A percentile compares a stretch with the other conserved stretches of the same genome.
phyloP scores from a whole-genome alignment of 2,113 vertebrate species.

The Charina bottae region DNA sequence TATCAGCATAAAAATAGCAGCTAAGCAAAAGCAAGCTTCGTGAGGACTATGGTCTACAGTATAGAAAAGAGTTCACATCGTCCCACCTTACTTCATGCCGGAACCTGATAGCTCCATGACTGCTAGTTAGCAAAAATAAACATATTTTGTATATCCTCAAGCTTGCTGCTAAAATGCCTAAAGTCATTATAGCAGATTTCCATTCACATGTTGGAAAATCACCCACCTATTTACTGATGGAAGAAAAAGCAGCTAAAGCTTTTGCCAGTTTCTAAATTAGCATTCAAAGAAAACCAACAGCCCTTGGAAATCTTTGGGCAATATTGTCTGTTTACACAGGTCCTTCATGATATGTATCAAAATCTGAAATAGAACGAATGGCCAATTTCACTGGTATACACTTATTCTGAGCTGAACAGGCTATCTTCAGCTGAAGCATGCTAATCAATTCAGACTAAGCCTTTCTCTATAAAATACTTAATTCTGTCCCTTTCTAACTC shows the following conservation, averaged over 20 bases:
- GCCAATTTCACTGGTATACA: conserved; percentile 62
- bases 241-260: conserved; percentile 51
- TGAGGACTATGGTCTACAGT: neutral
- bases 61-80: neutral
- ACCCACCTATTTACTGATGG: neutral
- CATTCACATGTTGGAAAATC: neutral
- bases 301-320: conserved; percentile 62
- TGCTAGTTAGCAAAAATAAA: neutral
- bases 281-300: conserved; percentile 66
- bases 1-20: neutral
- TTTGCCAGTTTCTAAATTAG: conserved; percentile 60
- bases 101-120: neutral
- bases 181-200: neutral
- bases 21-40: neutral
- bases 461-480: conserved; percentile 35
- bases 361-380: conserved; percentile 59
- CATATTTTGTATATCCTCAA: neutral
- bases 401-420: conserved; percentile 37
- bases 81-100: neutral
- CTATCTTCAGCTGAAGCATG: conserved; percentile 59
- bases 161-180: neutral
- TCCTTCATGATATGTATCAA: conserved; percentile 60
- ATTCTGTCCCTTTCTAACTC: neutral
- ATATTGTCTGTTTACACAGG: conserved; percentile 57
- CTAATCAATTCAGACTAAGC: conserved; percentile 41